phyloP scores from a whole-genome alignment of 2,797 vertebrate genomes.

The Crocidura indochinensis region DNA sequence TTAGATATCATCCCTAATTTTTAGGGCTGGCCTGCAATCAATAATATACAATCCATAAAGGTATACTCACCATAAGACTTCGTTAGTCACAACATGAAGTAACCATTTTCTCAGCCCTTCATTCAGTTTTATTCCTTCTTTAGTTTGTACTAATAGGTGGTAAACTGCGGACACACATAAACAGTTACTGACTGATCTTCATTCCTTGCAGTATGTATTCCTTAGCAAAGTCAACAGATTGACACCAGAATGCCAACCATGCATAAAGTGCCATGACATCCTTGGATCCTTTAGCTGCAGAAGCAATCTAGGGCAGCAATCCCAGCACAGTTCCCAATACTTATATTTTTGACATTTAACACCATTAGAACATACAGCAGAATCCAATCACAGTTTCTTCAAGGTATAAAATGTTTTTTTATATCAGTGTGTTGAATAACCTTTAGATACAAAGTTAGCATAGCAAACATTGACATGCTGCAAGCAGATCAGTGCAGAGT shows the following conservation, averaged over 20 bases:
- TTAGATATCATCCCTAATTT: not conserved
- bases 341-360: conserved; percentile 82
- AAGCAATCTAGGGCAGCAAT: conserved; percentile 73
- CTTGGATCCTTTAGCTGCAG: conserved; percentile 67
- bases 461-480: conserved; percentile 87
- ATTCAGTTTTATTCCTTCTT: not conserved
- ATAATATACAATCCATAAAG: not conserved
- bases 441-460: conserved; percentile 88
- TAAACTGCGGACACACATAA: not conserved
- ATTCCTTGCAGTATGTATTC: conserved; percentile 78
- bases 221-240: conserved; percentile 81
- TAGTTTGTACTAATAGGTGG: not conserved
- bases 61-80: not conserved
- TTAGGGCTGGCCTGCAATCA: not conserved
- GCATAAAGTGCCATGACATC: conserved; percentile 70
- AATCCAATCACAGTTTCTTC: conserved; percentile 86
- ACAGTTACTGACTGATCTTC: conserved; percentile 58
- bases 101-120: not conserved
- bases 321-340: conserved; percentile 49
- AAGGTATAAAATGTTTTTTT: conserved; percentile 84
- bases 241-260: conserved; percentile 60
- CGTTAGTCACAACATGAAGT: too few species aligned
- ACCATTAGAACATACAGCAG: conserved; percentile 83
- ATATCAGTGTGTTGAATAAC: conserved; percentile 87
- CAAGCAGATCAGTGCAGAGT: conserved; percentile 83